A percentile compares a stretch with the other conserved stretches of the same genome.
Conservation (phyloP, 2,113 vertebrate genomes). For the Oreochromis spilurus region DNA sequence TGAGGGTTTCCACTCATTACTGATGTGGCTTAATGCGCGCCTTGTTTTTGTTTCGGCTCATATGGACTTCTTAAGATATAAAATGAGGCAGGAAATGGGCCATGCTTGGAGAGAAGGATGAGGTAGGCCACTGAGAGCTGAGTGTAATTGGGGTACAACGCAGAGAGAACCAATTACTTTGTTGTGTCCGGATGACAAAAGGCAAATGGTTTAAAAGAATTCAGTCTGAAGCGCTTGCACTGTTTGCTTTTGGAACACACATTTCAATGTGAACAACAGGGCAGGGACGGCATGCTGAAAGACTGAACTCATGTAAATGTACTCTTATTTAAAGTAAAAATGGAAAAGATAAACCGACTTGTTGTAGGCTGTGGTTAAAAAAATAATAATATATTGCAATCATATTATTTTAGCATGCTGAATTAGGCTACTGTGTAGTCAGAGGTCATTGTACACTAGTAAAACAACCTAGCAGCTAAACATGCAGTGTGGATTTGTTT, state of each 20-base stretch:
- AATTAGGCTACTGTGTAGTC: background rate
- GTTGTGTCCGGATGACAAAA: constrained; percentile 34
- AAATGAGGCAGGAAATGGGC: constrained; percentile 50
- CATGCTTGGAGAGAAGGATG: constrained; percentile 3
- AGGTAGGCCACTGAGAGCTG: constrained; percentile 29
- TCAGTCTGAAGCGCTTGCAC: background rate
- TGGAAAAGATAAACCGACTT: background rate
- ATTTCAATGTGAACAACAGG: background rate
- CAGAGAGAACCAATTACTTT: constrained; percentile 33
- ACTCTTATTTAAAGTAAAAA: background rate
- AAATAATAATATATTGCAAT: background rate
- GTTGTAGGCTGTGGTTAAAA: background rate
- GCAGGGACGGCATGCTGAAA: background rate
- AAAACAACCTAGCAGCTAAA: background rate
- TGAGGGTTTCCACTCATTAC: constrained; percentile 42
- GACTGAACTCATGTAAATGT: background rate
- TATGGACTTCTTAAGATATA: constrained; percentile 46
- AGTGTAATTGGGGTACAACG: constrained; percentile 39
- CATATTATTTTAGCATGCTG: background rate
- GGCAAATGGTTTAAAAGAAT: background rate
- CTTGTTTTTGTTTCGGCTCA: constrained; percentile 37
- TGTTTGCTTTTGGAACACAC: background rate
- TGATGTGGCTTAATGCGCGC: constrained; percentile 19
- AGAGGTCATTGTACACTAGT: background rate
- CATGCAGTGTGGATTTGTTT: background rate